A percentile compares a stretch with the other conserved stretches of the same genome.
Evolutionary conservation across 1,140 invertebrate species (phyloP).

Genomic region (Leptinotarsa undecemlineata): DNA sequence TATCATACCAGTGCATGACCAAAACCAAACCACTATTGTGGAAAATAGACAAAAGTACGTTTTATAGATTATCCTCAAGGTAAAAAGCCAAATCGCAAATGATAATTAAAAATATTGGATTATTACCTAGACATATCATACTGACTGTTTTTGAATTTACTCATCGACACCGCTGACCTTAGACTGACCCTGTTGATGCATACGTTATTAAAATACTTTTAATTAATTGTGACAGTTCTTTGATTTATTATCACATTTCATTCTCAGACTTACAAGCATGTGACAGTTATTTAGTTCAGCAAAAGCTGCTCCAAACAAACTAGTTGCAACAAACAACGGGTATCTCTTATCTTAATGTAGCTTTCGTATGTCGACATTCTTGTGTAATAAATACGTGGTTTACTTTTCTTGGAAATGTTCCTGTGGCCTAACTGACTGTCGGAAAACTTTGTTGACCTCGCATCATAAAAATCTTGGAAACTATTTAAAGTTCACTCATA

Average conservation of each 20-base stretch:
- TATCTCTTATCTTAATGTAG: constrained; percentile 11
- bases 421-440: background rate
- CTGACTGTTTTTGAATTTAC: too few relatives aligned
- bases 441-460: constrained; percentile 18
- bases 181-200: too few relatives aligned
- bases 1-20: too few relatives aligned
- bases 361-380: constrained; percentile 6
- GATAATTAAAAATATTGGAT: too few relatives aligned
- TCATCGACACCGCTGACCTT: too few relatives aligned
- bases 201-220: background rate
- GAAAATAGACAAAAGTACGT: too few relatives aligned
- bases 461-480: constrained; percentile 18
- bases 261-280: background rate
- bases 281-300: background rate
- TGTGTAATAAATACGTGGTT: constrained; percentile 20
- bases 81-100: too few relatives aligned
- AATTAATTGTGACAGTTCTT: background rate
- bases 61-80: too few relatives aligned
- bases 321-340: background rate
- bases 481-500: constrained; percentile 17
- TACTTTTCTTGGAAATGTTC: constrained; percentile 17
- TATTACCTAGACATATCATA: too few relatives aligned
- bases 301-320: constrained; percentile 12
- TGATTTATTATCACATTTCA: background rate
- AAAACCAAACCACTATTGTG: too few relatives aligned